Conservation (phyloP, 2,113 vertebrate species). For the Muscicapa adusta region DNA sequence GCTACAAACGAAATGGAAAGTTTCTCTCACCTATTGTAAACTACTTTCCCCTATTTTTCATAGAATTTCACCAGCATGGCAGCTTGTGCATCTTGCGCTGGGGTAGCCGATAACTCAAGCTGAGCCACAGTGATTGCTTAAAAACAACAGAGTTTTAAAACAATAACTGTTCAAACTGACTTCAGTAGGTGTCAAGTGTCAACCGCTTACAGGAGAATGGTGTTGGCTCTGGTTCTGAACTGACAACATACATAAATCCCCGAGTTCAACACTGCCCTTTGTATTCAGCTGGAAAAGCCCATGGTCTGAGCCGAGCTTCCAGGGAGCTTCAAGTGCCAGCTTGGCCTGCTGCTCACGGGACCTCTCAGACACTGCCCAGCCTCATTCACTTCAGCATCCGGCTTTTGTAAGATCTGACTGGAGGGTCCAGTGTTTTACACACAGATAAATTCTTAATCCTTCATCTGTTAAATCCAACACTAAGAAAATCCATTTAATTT, state of each 20-base stretch:
- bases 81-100: background rate
- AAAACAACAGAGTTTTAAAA: constrained; percentile 33
- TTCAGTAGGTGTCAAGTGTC: constrained; percentile 44
- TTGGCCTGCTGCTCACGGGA: background rate
- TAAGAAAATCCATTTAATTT: background rate
- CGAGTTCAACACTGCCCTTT: background rate
- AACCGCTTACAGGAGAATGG: background rate
- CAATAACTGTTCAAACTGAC: constrained; percentile 22
- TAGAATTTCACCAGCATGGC: background rate
- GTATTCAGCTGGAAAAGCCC: background rate
- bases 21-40: background rate
- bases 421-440: background rate
- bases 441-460: background rate
- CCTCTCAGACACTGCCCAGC: background rate
- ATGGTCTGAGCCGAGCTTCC: background rate
- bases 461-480: background rate
- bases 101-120: background rate
- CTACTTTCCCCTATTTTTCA: background rate
- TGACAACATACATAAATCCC: background rate
- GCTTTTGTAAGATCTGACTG: background rate
- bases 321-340: background rate
- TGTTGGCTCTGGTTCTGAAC: constrained; percentile 16
- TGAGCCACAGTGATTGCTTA: background rate
- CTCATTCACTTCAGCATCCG: background rate
- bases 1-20: background rate